A percentile compares a stretch with the other conserved stretches of the same genome.
Conservation (phyloP, 2,888 invertebrate species). For the Agapostemon virescens region DNA sequence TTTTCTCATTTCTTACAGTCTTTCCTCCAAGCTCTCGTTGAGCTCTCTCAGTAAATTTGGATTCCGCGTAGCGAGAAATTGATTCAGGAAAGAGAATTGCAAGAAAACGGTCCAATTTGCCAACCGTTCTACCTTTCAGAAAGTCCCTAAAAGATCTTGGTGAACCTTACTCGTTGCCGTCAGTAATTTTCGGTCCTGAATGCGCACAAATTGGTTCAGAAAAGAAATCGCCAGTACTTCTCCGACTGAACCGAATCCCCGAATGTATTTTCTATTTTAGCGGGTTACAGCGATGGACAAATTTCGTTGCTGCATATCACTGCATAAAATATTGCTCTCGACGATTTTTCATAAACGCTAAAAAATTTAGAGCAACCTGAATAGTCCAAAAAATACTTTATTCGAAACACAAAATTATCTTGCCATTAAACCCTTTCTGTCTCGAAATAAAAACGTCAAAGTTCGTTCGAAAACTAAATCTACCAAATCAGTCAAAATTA, state of each 20-base stretch:
- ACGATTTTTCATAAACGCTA: too few relatives aligned
- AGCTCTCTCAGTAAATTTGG: background rate
- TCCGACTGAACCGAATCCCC: too few relatives aligned
- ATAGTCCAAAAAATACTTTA: background rate
- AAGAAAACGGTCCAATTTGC: background rate
- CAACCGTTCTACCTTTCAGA: background rate
- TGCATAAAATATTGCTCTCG: too few relatives aligned
- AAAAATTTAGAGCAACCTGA: background rate
- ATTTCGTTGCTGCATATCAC: too few relatives aligned
- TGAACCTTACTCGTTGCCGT: too few relatives aligned
- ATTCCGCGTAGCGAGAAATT: background rate
- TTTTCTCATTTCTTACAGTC: background rate
- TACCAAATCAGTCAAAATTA: too few relatives aligned
- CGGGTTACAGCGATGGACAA: too few relatives aligned
- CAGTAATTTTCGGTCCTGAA: too few relatives aligned
- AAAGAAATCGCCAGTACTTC: too few relatives aligned
- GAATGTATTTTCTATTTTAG: too few relatives aligned
- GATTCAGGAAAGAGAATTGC: background rate
- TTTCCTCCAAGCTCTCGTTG: background rate
- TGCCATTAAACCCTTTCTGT: background rate
- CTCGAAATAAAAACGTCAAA: background rate
- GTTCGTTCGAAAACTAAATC: too few relatives aligned
- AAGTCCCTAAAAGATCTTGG: background rate
- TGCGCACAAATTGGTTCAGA: too few relatives aligned
- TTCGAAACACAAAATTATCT: background rate